phyloP scores from a whole-genome alignment of 2,888 invertebrate genomes.

The Nemoura dubitans region DNA sequence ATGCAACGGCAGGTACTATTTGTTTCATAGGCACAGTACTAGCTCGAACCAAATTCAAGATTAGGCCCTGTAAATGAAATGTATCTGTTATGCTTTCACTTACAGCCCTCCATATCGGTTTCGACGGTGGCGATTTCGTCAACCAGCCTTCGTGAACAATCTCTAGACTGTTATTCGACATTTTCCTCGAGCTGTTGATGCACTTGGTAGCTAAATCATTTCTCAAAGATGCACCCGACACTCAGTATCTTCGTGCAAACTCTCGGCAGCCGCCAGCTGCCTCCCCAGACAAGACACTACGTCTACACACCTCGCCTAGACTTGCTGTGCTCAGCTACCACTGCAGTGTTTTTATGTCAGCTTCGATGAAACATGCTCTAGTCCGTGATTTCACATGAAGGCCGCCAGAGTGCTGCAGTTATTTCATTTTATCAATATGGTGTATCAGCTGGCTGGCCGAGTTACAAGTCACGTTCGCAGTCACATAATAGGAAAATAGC shows the following conservation, averaged over 20 bases:
- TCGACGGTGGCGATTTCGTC: constrained; percentile 93
- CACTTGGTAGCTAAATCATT: neutral
- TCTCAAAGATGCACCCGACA: neutral
- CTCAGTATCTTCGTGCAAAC: neutral
- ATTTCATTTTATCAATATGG: constrained; percentile 61
- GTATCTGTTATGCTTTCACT: constrained; percentile 60
- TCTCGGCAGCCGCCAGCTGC: constrained; percentile 1
- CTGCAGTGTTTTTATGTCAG: constrained; percentile 12
- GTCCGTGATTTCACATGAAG: constrained; percentile 7
- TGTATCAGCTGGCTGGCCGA: constrained; percentile 72
- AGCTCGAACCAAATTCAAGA: neutral
- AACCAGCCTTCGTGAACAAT: constrained; percentile 93
- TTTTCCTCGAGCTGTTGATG: constrained; percentile 49
- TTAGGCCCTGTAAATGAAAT: neutral
- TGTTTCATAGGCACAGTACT: neutral
- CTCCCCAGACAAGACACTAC: constrained; percentile 16
- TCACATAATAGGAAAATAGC: constrained; percentile 55
- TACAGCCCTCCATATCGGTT: constrained; percentile 92
- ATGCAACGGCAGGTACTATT: neutral
- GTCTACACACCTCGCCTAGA: constrained; percentile 27
- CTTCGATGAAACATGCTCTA: constrained; percentile 30
- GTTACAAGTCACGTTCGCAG: constrained; percentile 51
- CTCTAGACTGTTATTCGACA: constrained; percentile 69
- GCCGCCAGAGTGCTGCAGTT: constrained; percentile 7
- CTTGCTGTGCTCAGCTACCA: neutral